Evolutionary conservation across 1,140 invertebrate genomes (phyloP), one percentile per base, ranked within the genome.

Genomic region (Ceratina calcarata): DNA sequence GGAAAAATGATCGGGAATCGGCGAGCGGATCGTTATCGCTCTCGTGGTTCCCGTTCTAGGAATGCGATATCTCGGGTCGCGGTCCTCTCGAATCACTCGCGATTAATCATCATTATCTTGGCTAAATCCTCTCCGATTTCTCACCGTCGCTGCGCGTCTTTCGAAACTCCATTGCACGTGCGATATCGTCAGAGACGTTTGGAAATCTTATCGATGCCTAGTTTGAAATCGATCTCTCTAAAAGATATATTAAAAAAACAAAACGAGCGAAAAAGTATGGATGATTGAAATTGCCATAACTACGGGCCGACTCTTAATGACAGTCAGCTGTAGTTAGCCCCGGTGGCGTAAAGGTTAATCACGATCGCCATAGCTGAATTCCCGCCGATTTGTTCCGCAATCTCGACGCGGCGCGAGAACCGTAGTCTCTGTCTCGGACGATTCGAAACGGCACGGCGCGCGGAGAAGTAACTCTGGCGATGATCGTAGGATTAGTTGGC

Each of bases 31-130:
- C 76, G 66, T 78, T 72, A 78, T 57, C 53, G 18, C 32, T 12
- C 4, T 27, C 24, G 53, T 24, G 37, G 57, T 32, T 32, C 4
- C 64, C n/a, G n/a, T n/a, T 74, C 62, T 45, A 74, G n/a, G 70
- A 79, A 74, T 37, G 71, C 61, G 70, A 79, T 79, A 79, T 74
- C 62, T 66, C 70, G 15, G 49, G 20, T 24, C 49, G 6, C 32
- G 60, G 69, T 55, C 78, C 62, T 6, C 75, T 64, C 70, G 70
- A 72, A 79, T 72, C 70, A 20, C 61, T 79, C 62, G 61, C 37
- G 45, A 79, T 79, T 79, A 79, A 79, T 79, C 78, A 73, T 62
- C 70, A 74, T 79, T 79, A 79, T 73, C 78, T 22, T 13, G 37
- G 53, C 62, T 53, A 60, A 74, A 67, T 74, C 70, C 78, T 73